phyloP scores from a whole-genome alignment of 2,797 vertebrate genomes.

The Falco biarmicus region DNA sequence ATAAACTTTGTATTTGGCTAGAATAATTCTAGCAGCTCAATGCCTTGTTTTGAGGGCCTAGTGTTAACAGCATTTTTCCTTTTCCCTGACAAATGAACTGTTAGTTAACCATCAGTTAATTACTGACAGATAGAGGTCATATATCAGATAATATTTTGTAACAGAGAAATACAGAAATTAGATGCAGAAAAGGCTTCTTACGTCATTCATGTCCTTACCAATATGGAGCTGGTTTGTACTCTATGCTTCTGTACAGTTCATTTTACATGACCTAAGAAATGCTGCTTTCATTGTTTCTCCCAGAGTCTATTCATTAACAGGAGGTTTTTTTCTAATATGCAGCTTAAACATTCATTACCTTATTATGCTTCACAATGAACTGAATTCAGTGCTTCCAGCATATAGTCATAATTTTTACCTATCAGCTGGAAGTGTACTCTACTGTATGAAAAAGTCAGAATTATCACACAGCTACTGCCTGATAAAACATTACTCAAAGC shows the following conservation, averaged over 20 bases:
- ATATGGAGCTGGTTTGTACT: not conserved
- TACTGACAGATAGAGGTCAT: not conserved
- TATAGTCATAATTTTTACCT: conserved; percentile 45
- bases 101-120: not conserved
- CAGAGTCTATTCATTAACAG: not conserved
- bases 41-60: not conserved
- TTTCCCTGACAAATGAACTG: not conserved
- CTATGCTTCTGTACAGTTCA: not conserved
- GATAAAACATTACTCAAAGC: conserved; percentile 65
- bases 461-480: conserved; percentile 27
- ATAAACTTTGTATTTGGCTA: conserved; percentile 50
- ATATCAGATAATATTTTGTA: not conserved
- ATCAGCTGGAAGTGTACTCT: conserved; percentile 18
- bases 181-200: not conserved
- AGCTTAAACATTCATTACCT: conserved; percentile 28
- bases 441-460: conserved; percentile 48
- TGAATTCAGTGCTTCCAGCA: conserved; percentile 16
- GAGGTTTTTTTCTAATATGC: not conserved
- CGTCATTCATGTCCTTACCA: not conserved
- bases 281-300: conserved; percentile 17
- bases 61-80: not conserved
- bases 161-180: not conserved
- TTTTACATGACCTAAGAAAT: not conserved
- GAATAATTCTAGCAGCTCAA: not conserved
- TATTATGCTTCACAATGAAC: conserved; percentile 46